These are phyloP conservation scores for Hafferia zeledoni DNA, from an alignment of 2,797 vertebrate species.

Conservation along the genomic window DNA sequence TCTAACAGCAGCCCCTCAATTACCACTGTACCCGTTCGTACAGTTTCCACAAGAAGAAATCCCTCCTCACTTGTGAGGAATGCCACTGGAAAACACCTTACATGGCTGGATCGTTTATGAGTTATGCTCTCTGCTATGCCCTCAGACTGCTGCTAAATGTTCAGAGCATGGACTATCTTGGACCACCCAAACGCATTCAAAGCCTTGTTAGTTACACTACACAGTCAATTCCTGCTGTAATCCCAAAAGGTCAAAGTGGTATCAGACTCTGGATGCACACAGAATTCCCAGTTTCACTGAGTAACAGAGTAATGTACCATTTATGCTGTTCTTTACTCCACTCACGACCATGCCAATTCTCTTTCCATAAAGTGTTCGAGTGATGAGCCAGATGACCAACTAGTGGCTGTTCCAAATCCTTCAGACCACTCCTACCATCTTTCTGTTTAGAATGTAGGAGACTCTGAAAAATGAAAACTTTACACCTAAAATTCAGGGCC, in stretches of 20 bases:
- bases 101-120: rapidly evolving
- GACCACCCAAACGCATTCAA: not conserved
- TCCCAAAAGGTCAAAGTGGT: not conserved
- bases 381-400: not conserved
- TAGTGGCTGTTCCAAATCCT: not conserved
- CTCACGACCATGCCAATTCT: not conserved
- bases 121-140: not conserved
- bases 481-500: not conserved
- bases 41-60: not conserved
- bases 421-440: not conserved
- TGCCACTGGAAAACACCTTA: not conserved
- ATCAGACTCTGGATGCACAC: not conserved
- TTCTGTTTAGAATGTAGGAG: not conserved
- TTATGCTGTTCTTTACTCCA: not conserved
- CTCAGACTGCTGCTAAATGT: not conserved
- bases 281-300: not conserved
- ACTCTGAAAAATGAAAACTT: not conserved
- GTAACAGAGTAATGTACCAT: not conserved
- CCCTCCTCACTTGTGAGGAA: not conserved
- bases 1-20: not conserved
- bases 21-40: not conserved
- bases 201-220: not conserved
- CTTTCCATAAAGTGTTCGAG: not conserved
- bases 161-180: not conserved
- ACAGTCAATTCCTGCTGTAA: not conserved